Base-by-base conservation (phyloP, 2,797 vertebrate genomes). In the Sebastolobus altivelis region DNA sequence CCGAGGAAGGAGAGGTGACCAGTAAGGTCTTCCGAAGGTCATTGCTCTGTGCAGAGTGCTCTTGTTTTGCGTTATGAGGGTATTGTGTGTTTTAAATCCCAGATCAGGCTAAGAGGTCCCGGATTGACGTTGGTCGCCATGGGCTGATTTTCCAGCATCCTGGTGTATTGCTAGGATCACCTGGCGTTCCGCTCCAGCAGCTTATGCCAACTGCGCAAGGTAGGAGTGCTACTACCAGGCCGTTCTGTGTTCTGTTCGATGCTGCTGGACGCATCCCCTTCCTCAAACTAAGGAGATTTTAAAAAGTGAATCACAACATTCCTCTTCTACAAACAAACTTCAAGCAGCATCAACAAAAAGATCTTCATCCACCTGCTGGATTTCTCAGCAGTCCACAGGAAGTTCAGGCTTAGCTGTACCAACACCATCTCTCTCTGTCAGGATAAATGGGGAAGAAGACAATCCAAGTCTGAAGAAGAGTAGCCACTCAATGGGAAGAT, bases 191-290 rank as follows among this genome's bases (percentile, higher is more conserved):
- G 95, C 98, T 99, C 93, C 99, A 99, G 96, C 99, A 99, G 94
- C 97, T 99, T 95, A 99, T 99, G 99, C 99, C 99, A 77, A 99
- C 99, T 86, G 98, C 96, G 95, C 99, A 99, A 99, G 99, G 99
- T 99, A 99, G 96, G 96, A 96, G 94, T 94, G 94, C 95, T 88
- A 94, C 94, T 91, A 94, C 89, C 93, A 94, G 95, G 94, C 91
- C 87, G 85, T 65, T 93, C 90, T 95, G 81, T 95, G 91, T 94
- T 93, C 92, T 94, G 87, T 94, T 89, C 94, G 92, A 92, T 94
- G 95, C 96, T 94, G 95, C 94, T 92, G 95, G 96, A 96, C 89
- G 91, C 88, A 88, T 83, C 85, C 87, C 87, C 79, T 84, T 92
- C 84, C 79, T 89, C 72, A 90, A 79, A 85, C 84, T 79, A 88